phyloP scores from a whole-genome alignment of 37 sponge, comb jelly and placozoan species.

The Beroe forskalii region DNA sequence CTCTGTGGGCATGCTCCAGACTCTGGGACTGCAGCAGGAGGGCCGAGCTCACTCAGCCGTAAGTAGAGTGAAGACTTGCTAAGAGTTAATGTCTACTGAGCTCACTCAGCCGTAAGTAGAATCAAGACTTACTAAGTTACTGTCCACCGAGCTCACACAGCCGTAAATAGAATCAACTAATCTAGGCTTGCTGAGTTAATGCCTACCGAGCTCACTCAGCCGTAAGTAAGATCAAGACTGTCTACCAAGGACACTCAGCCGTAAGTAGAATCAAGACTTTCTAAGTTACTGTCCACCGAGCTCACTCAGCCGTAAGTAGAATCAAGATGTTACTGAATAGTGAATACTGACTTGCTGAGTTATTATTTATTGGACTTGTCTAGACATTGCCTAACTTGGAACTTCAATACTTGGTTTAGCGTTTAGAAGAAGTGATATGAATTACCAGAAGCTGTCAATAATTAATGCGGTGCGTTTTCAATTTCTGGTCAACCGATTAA shows the following conservation, averaged over 20 bases:
- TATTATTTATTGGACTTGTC: background rate
- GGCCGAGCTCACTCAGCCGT: slow-evolving; percentile 44
- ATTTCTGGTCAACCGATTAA: too few relatives aligned
- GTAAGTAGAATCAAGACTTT: slow-evolving; percentile 13
- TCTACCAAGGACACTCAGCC: slow-evolving; percentile 1
- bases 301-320: slow-evolving; percentile 45
- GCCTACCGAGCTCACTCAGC: slow-evolving; percentile 11
- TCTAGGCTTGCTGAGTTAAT: too few relatives aligned
- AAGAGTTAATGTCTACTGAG: too few relatives aligned
- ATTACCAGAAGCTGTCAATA: too few relatives aligned
- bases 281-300: too few relatives aligned
- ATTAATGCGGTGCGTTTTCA: too few relatives aligned
- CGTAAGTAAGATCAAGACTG: background rate
- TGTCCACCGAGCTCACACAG: slow-evolving; percentile 10
- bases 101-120: slow-evolving; percentile 45
- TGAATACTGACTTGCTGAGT: too few relatives aligned
- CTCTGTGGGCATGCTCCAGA: background rate
- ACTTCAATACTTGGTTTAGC: too few relatives aligned
- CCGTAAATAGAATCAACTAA: too few relatives aligned
- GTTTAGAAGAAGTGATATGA: too few relatives aligned
- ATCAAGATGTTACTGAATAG: background rate
- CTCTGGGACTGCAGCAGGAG: slow-evolving; percentile 30
- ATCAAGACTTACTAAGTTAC: too few relatives aligned
- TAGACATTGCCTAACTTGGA: background rate
- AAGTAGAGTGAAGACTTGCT: background rate